These are phyloP conservation scores for Sebastes diploproa DNA, from an alignment of 2,797 vertebrate genomes.

Conservation along the genomic window DNA sequence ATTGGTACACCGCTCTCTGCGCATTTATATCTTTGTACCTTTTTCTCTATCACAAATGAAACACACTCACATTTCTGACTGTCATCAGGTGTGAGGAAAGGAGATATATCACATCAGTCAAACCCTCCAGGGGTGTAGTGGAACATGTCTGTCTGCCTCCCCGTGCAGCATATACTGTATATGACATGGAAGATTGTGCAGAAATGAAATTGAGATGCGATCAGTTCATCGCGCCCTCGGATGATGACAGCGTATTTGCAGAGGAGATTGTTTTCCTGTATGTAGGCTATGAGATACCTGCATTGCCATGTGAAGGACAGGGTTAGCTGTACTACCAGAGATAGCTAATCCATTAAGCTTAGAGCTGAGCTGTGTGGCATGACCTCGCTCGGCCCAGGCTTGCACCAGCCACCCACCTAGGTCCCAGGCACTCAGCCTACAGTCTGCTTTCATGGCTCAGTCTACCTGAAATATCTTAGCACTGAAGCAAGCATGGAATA, in stretches of 20 bases:
- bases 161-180: not conserved
- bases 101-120: constrained; percentile 59
- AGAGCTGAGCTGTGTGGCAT: constrained; percentile 75
- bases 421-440: constrained; percentile 43
- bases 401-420: constrained; percentile 49
- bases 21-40: constrained; percentile 37
- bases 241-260: constrained; percentile 33
- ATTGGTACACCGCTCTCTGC: constrained; percentile 25
- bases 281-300: constrained; percentile 48
- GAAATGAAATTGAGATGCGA: constrained; percentile 40
- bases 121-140: constrained; percentile 38
- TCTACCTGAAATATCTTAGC: constrained; percentile 17
- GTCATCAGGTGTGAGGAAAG: constrained; percentile 48
- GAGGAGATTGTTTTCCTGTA: constrained; percentile 55
- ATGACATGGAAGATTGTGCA: constrained; percentile 43
- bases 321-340: constrained; percentile 63
- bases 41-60: constrained; percentile 10
- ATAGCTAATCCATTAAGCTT: constrained; percentile 81
- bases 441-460: constrained; percentile 28
- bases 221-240: constrained; percentile 41
- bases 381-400: constrained; percentile 55
- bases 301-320: constrained; percentile 73
- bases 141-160: constrained; percentile 45
- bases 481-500: not conserved
- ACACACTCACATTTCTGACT: constrained; percentile 30